Evolutionary conservation across 2,888 invertebrate species (phyloP).

Genomic region (Brachylomia viminalis): DNA sequence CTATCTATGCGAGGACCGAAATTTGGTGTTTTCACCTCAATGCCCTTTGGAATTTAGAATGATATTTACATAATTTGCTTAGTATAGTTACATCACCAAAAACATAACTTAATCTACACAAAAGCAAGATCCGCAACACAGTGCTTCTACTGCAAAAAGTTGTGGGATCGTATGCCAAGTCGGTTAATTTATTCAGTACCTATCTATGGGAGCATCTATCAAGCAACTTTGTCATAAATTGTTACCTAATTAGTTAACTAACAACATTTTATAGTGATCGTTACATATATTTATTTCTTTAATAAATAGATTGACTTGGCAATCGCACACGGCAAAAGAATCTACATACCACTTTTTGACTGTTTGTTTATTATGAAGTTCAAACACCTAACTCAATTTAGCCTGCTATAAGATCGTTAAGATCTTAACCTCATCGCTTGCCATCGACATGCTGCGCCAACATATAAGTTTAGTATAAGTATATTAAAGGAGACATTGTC

Average conservation of each 20-base stretch:
- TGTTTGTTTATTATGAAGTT: no score
- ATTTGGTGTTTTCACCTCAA: constrained; percentile 34
- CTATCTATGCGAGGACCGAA: constrained; percentile 36
- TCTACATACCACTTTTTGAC: no score
- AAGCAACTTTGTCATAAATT: background rate
- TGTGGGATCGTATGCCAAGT: background rate
- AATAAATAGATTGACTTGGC: background rate
- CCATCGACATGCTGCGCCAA: no score
- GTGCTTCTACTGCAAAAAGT: background rate
- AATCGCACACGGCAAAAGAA: background rate
- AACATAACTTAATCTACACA: background rate
- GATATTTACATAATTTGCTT: constrained; percentile 7
- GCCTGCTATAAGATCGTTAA: no score
- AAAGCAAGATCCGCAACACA: background rate
- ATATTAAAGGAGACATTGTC: no score
- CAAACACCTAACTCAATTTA: no score
- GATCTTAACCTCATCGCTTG: no score
- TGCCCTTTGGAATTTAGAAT: constrained; percentile 26
- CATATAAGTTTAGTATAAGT: no score
- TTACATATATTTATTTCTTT: background rate
- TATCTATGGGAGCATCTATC: background rate
- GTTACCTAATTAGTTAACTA: no score
- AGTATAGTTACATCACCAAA: background rate
- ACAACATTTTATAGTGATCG: background rate
- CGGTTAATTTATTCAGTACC: background rate